Base-by-base conservation (phyloP, 2,113 vertebrate species). In the Odocoileus virginianus region DNA sequence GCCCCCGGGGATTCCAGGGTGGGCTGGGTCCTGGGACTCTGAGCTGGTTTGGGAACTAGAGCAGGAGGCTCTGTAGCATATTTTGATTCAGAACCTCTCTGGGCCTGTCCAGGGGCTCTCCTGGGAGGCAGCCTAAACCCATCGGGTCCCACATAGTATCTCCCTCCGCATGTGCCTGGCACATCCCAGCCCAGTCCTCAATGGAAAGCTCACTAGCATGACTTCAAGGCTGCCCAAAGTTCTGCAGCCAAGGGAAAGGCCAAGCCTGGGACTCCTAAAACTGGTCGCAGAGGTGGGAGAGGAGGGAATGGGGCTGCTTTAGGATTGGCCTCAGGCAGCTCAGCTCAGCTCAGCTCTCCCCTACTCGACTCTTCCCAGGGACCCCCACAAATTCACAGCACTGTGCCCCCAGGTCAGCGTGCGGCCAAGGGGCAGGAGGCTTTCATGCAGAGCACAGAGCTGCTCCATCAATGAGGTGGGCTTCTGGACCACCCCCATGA, bases 41-140 rank as follows among this genome's bases (percentile, higher is more conserved):
- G 55, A 0, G 4, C 52, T 10, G 1, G n/a, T n/a, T 11, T 79
- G 2, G 27, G 27, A n/a, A 17, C 30, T 4, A 10, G 19, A 33
- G 4, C 17, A 30, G n/a, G 45, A 64, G 58, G 52, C 27, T 43
- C 27, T 52, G 47, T 47, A n/a, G n/a, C 13, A 8, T 2, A 2
- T 27, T 33, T 64, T 58, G 25, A 2, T 60, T 52, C 71, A 43
- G 13, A 54, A 47, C 45, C 45, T 54, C 33, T 40, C n/a, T 45
- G 47, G 54, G 19, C 47, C 13, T 84, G 27, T 54, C 16, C 12
- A 19, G 40, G 52, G 17, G 28, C 15, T 85, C 43, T 57, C 33
- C 50, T 54, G 30, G 28, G 28, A 71, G 45, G 47, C 47, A 27
- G 14, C 47, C 27, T 11, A 83, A 40, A 82, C 8, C 21, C 36